These are phyloP conservation scores for Ctena decussata DNA, from an alignment of 2,888 invertebrate species.

Conservation along the genomic window DNA sequence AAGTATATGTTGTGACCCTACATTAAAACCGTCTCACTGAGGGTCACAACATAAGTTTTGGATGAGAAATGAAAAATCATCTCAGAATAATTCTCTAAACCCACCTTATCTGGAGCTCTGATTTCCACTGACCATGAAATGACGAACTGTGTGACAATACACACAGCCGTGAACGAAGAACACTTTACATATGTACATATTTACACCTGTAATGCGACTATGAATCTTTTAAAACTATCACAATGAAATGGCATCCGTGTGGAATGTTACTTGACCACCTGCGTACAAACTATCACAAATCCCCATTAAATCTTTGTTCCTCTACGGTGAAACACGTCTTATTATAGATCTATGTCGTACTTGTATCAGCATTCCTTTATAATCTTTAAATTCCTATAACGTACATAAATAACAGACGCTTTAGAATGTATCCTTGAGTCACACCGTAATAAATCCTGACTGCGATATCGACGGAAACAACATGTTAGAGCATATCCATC, in stretches of 20 bases:
- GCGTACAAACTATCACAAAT: not conserved
- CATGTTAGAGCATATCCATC: not conserved
- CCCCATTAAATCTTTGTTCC: not conserved
- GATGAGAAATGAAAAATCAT: too few species aligned
- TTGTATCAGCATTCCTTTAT: not conserved
- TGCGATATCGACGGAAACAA: not conserved
- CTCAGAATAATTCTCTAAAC: too few species aligned
- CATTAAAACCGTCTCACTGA: too few species aligned
- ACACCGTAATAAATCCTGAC: not conserved
- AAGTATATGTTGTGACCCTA: too few species aligned
- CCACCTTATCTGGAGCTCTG: too few species aligned
- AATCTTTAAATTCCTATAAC: not conserved
- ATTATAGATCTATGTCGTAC: not conserved
- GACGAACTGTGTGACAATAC: not conserved
- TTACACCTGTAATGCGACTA: not conserved
- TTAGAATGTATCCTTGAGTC: not conserved
- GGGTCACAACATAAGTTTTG: too few species aligned
- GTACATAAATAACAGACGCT: not conserved
- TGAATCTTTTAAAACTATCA: not conserved
- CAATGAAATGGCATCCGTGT: slow-evolving; percentile 3
- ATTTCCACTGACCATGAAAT: too few species aligned
- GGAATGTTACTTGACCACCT: slow-evolving; percentile 5
- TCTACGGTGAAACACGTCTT: not conserved
- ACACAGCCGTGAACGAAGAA: not conserved
- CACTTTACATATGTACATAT: slow-evolving; percentile 3